A percentile compares a stretch with the other conserved stretches of the same genome.
These are phyloP conservation scores for Strix uralensis DNA, from an alignment of 2,113 vertebrate species.

Conservation along the genomic window DNA sequence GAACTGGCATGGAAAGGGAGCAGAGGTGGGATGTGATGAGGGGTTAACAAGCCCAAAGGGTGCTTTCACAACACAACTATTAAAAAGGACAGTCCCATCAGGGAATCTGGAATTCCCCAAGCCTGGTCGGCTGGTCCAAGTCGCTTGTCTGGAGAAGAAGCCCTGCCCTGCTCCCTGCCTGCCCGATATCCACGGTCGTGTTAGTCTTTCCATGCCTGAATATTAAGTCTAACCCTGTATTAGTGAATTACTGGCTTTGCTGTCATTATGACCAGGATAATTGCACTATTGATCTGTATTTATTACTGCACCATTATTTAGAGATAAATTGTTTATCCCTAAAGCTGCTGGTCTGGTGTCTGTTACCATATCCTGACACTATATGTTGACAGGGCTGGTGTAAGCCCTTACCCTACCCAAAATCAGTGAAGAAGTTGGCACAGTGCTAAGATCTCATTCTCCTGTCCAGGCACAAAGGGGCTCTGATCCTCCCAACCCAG, in stretches of 20 bases:
- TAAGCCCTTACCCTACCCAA: background rate
- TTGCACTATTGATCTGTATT: background rate
- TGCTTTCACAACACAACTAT: background rate
- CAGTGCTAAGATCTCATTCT: background rate
- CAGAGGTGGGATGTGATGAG: fast-evolving
- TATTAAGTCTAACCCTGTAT: background rate
- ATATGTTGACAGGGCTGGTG: background rate
- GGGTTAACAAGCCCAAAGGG: background rate
- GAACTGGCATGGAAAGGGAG: background rate
- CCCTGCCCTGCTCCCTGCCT: background rate
- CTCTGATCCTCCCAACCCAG: background rate
- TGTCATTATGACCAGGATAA: background rate
- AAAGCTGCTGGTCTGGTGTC: background rate
- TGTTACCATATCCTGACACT: background rate
- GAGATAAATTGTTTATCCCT: background rate
- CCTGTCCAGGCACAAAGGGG: background rate
- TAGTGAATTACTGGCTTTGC: background rate
- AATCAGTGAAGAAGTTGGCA: background rate
- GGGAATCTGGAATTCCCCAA: background rate
- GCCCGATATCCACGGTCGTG: fast-evolving
- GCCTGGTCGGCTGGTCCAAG: too few relatives aligned
- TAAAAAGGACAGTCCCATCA: background rate
- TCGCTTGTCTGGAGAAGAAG: background rate
- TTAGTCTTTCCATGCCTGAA: background rate
- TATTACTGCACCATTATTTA: background rate